A percentile compares a stretch with the other conserved stretches of the same genome.
These are phyloP conservation scores for Ia io DNA, from an alignment of 2,113 vertebrate species.

Conservation along the genomic window DNA sequence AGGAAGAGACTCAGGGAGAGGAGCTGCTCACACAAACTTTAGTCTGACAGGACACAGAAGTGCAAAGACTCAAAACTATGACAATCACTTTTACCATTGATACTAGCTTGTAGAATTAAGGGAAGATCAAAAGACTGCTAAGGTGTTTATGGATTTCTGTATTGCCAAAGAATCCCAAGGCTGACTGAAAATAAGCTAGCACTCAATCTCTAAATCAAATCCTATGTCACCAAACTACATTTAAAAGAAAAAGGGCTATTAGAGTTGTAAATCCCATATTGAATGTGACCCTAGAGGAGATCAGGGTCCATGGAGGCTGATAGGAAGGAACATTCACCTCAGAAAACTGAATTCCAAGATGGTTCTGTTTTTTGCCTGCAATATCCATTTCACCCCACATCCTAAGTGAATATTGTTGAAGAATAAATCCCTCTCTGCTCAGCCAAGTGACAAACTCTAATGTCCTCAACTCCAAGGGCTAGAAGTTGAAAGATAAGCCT, in stretches of 20 bases:
- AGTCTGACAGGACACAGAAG: background rate
- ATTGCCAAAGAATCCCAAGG: background rate
- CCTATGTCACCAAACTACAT: background rate
- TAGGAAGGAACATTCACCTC: background rate
- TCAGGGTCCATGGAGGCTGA: background rate
- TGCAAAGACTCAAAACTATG: background rate
- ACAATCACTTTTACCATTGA: background rate
- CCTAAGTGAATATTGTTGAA: background rate
- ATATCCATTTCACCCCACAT: background rate
- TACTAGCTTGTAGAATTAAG: background rate
- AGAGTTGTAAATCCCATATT: background rate
- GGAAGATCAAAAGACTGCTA: background rate
- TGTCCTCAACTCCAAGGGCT: background rate
- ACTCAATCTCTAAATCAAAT: background rate
- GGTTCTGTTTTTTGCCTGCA: background rate
- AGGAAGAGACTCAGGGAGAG: background rate
- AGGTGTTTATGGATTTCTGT: background rate
- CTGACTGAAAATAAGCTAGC: background rate
- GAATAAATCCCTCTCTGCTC: background rate
- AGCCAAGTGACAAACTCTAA: background rate
- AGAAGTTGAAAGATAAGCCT: background rate
- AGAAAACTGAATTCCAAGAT: background rate
- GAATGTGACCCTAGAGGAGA: background rate
- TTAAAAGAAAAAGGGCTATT: background rate
- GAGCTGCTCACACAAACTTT: background rate